Evolutionary conservation across 2,113 vertebrate genomes (phyloP).

Genomic region (Petromus typicus): DNA sequence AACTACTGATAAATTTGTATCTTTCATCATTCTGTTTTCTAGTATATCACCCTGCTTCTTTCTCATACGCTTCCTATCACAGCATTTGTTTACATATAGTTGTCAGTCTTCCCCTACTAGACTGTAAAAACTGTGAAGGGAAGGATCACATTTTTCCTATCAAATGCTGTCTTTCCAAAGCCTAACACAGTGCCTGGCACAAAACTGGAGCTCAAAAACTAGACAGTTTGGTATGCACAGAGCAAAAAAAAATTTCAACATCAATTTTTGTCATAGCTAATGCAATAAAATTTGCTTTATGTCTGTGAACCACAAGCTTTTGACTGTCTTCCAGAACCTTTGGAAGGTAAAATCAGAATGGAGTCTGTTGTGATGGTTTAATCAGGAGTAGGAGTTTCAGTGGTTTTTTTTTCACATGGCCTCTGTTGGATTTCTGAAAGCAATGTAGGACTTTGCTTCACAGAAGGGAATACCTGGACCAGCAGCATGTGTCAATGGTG

Average conservation of each 20-base stretch:
- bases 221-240: not conserved
- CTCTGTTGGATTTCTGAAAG: not conserved
- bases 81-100: not conserved
- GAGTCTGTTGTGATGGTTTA: constrained; percentile 6
- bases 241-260: constrained; percentile 1
- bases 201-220: not conserved
- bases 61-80: not conserved
- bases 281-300: constrained; percentile 34
- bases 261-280: not conserved
- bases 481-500: not conserved
- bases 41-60: not conserved
- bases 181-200: not conserved
- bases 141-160: not conserved
- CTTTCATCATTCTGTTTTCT: constrained; percentile 37
- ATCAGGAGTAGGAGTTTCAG: not conserved
- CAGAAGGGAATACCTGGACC: not conserved
- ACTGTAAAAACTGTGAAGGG: not conserved
- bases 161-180: not conserved
- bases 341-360: constrained; percentile 41
- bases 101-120: not conserved
- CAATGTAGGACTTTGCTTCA: not conserved
- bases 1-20: constrained; percentile 27
- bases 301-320: constrained; percentile 16
- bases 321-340: constrained; percentile 41
- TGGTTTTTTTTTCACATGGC: not conserved